Percentiles rank a stretch among this genome's conserved stretches.
These are phyloP conservation scores for Dolichopus griseipennis DNA, from an alignment of 2,888 invertebrate species.

Conservation along the genomic window DNA sequence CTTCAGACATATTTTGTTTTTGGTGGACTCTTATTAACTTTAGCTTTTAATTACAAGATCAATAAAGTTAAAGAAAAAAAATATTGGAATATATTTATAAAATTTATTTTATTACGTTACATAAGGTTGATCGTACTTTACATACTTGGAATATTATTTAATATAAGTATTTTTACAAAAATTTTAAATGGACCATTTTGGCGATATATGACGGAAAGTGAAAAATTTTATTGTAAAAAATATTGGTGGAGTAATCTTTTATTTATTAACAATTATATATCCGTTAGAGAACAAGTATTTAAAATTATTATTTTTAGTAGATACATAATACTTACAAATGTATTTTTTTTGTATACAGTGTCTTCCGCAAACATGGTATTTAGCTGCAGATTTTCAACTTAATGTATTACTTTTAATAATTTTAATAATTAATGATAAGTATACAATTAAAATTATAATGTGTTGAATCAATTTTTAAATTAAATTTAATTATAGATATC, in stretches of 20 bases:
- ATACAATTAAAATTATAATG: slow-evolving; percentile 14
- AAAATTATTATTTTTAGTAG: slow-evolving; percentile 11
- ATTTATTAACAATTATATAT: slow-evolving; percentile 38
- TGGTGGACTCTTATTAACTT: slow-evolving; percentile 47
- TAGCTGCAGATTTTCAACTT: slow-evolving; percentile 37
- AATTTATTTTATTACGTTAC: slow-evolving; percentile 35
- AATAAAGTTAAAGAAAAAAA: neutral
- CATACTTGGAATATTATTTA: slow-evolving; percentile 29
- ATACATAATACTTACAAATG: neutral
- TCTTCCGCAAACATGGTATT: slow-evolving; percentile 38
- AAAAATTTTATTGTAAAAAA: slow-evolving; percentile 35
- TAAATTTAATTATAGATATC: slow-evolving; percentile 24
- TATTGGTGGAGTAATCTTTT: slow-evolving; percentile 43
- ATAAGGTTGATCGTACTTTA: slow-evolving; percentile 35
- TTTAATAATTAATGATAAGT: slow-evolving; percentile 32
- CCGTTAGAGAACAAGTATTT: slow-evolving; percentile 30
- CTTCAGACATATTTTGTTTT: slow-evolving; percentile 51
- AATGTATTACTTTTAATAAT: slow-evolving; percentile 31
- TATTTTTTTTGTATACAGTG: slow-evolving; percentile 27
- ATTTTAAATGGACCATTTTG: slow-evolving; percentile 42
- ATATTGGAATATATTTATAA: slow-evolving; percentile 29
- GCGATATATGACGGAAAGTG: slow-evolving; percentile 33
- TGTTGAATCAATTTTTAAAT: neutral
- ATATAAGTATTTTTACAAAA: slow-evolving; percentile 37
- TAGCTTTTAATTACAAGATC: slow-evolving; percentile 22